Evolutionary conservation across 1,140 invertebrate genomes (phyloP).

Genomic region (Epicauta chinensis): DNA sequence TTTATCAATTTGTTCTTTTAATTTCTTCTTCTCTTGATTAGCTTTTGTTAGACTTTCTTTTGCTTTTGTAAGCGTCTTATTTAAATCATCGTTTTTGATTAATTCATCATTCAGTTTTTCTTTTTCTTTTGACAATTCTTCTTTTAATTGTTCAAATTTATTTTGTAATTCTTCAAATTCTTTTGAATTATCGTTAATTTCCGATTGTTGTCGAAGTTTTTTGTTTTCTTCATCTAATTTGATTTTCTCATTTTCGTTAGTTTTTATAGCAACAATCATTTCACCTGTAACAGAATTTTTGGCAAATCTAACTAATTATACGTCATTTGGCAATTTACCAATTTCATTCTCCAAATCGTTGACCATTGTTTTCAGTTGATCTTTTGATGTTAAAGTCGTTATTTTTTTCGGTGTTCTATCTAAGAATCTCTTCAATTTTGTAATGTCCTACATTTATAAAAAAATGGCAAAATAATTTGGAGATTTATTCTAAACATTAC

Average conservation of each 20-base stretch:
- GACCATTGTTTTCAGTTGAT: conserved; percentile 69
- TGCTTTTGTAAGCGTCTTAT: conserved; percentile 43
- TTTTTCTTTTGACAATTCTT: conserved; percentile 46
- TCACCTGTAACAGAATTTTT: conserved; percentile 47
- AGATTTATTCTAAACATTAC: background rate
- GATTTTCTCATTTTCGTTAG: conserved; percentile 50
- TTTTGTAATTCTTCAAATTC: conserved; percentile 29
- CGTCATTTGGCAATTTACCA: conserved; percentile 43
- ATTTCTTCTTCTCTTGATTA: conserved; percentile 44
- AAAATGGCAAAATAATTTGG: background rate
- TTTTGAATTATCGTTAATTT: conserved; percentile 29
- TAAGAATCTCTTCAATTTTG: conserved; percentile 7
- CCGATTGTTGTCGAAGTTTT: conserved; percentile 42
- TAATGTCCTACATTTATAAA: background rate
- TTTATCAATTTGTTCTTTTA: conserved; percentile 48
- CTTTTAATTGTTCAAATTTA: conserved; percentile 29
- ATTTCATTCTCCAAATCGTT: conserved; percentile 75
- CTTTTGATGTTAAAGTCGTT: conserved; percentile 61
- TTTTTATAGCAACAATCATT: conserved; percentile 55
- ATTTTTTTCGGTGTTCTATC: conserved; percentile 58
- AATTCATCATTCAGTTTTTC: conserved; percentile 49
- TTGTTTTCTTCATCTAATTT: conserved; percentile 46
- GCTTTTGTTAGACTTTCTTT: conserved; percentile 45
- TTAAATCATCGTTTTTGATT: conserved; percentile 46
- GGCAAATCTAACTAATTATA: too few species aligned